These are phyloP conservation scores for Eueides isabella DNA, from an alignment of 1,140 invertebrate species.

Conservation along the genomic window DNA sequence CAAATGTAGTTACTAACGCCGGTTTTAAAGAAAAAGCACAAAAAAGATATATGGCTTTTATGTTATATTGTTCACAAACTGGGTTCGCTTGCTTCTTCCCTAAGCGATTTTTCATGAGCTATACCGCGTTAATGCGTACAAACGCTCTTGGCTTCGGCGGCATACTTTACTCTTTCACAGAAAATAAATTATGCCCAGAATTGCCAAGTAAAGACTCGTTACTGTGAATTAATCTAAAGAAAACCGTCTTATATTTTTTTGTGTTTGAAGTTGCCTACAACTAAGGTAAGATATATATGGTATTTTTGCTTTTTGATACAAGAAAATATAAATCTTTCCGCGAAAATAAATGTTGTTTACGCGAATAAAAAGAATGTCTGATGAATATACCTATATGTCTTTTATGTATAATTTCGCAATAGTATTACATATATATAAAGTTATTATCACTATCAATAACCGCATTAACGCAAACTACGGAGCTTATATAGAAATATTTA, in stretches of 20 bases:
- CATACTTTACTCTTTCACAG: conserved; percentile 72
- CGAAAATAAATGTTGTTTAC: conserved; percentile 2
- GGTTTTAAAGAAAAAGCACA: conserved; percentile 40
- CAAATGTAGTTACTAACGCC: conserved; percentile 33
- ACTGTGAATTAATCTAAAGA: conserved; percentile 57
- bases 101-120: conserved; percentile 79
- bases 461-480: too few species aligned
- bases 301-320: too few species aligned
- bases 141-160: conserved; percentile 68
- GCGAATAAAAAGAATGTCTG: neutral
- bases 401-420: neutral
- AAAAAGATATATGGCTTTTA: conserved; percentile 55
- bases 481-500: too few species aligned
- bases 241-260: conserved; percentile 56
- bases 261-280: conserved; percentile 12
- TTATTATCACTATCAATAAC: too few species aligned
- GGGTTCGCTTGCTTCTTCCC: conserved; percentile 58
- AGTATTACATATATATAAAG: too few species aligned
- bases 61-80: conserved; percentile 62
- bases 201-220: conserved; percentile 47
- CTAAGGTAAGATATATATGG: neutral
- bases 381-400: neutral
- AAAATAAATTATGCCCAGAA: conserved; percentile 74
- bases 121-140: conserved; percentile 75
- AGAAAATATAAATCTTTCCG: neutral